A percentile compares a stretch with the other conserved stretches of the same genome.
Evolutionary conservation across 2,888 invertebrate genomes (phyloP).

Genomic region (Apodemia duryi): DNA sequence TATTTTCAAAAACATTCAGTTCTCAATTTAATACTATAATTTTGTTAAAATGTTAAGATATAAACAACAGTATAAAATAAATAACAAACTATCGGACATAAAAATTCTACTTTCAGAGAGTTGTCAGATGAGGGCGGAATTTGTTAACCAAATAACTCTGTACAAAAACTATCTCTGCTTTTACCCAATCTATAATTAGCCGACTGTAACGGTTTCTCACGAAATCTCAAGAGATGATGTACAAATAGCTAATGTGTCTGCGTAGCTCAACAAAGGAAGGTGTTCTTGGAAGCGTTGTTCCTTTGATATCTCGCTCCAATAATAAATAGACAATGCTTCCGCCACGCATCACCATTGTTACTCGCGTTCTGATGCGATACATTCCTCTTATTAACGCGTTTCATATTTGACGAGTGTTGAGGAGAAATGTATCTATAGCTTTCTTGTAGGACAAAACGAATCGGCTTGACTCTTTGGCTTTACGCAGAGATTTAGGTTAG

Average conservation of each 20-base stretch:
- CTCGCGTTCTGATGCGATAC: slow-evolving; percentile 10
- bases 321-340: slow-evolving; percentile 43
- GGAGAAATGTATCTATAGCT: not conserved
- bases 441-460: too few relatives aligned
- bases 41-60: too few relatives aligned
- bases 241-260: slow-evolving; percentile 35
- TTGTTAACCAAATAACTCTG: not conserved
- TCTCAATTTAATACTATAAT: not conserved
- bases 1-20: not conserved
- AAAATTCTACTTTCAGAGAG: not conserved
- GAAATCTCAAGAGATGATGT: slow-evolving; percentile 25
- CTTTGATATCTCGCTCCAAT: slow-evolving; percentile 49
- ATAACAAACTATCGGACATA: not conserved
- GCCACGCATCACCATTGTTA: slow-evolving; percentile 21
- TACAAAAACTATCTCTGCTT: slow-evolving; percentile 11
- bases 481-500: too few relatives aligned
- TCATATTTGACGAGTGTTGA: slow-evolving; percentile 4
- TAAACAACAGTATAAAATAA: not conserved
- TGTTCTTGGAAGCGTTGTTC: slow-evolving; percentile 41
- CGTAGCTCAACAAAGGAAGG: slow-evolving; percentile 38
- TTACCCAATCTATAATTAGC: slow-evolving; percentile 14
- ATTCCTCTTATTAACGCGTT: slow-evolving; percentile 15
- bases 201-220: slow-evolving; percentile 17
- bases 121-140: not conserved
- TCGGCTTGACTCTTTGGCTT: too few relatives aligned